Evolutionary conservation across 2,888 invertebrate species (phyloP), one percentile per base, ranked within the genome.

Genomic region (Empis stercorea): DNA sequence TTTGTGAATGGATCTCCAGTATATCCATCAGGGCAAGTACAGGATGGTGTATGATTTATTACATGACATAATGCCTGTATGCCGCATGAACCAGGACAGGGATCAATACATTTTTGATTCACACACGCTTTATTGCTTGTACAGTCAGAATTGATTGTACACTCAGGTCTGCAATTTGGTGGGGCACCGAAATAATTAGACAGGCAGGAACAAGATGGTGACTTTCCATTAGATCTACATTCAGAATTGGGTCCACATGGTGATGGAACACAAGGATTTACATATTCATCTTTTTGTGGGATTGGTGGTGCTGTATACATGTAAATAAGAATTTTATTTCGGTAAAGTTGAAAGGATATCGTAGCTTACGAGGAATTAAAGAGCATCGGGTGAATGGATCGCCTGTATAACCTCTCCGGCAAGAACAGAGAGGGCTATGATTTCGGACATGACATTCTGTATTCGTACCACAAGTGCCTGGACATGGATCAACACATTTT

Each of bases 81-180:
- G 43, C 84, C 83, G 59, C 84, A 88, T 2, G 81, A 82, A 10
- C 86, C 87, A 13, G 84, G 84, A 57, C 87, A 88, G 17, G 87
- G 87, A 64, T 87, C 85, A 55, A 69, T 72, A 63, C 88, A 88
- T 62, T 76, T 83, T 59, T 81, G 79, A 55, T 80, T 79, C 43
- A 87, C 79, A 59, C 89, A 89, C 40, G 87, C 86, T 56, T 76
- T 69, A 59, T 81, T 79, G 56, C 81, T 79, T 5, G 80, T 64
- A 62, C 89, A 89, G 57, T 88, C 87, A 0, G 83, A 73, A 60
- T 80, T 84, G 27, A 83, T 77, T 4, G 75, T 73, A 60, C 82
- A 83, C 59, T 81, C 81, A 9, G 82, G 82, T 30, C 81, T 73
- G 59, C 83, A 84, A 51, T 76, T 75, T 6, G 83, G 82, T 30